Base-by-base conservation (phyloP, 2,888 invertebrate genomes). In the Catotricha subobsoleta region DNA sequence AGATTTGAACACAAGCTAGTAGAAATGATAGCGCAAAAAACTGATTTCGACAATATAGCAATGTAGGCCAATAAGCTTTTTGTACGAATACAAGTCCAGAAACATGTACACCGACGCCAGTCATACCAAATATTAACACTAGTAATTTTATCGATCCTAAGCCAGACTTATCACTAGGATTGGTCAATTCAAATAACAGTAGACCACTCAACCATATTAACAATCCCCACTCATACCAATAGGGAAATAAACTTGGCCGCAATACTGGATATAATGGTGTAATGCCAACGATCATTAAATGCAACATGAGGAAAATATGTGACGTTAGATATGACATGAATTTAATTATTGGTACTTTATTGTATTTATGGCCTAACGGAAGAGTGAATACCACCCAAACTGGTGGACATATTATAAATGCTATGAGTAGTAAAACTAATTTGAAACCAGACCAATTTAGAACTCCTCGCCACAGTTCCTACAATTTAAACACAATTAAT, bases 291-390 rank as follows among this genome's bases (percentile, higher is more conserved):
- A 95, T 69, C 50, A 88, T 76, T 51, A 97, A 74, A 54, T 97
- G 77, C 48, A 88, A 66, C 80, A 97, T 94, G 50, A 98, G 76
- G 66, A 95, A 95, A 54, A 98, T 80, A 66, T 99, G 98, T 7
- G 97, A 95, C 19, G 97, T 95, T 53, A 99, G 73, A 66, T 98
- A 97, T 34, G 95, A 94, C 86, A 97, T 95, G 67, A 98, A 99
- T 67, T 98, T 98, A 57, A 99, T 94, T 57, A 98, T 95, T 44
- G 98, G 98, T 54, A 97, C 90, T 71, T 94, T 90, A 70, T 92
- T 88, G 67, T 86, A 92, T 64, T 84, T 84, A 67, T 92, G 91
- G 31, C 88, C 88, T 56, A 94, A 67, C 40, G 95, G 95, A 57
- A 95, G 75, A 47, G 94, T 92, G 62, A 95, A 90, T 39, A 84